Evolutionary conservation across 2,888 invertebrate species (phyloP).

Genomic region (Acanthoscelides obtectus): DNA sequence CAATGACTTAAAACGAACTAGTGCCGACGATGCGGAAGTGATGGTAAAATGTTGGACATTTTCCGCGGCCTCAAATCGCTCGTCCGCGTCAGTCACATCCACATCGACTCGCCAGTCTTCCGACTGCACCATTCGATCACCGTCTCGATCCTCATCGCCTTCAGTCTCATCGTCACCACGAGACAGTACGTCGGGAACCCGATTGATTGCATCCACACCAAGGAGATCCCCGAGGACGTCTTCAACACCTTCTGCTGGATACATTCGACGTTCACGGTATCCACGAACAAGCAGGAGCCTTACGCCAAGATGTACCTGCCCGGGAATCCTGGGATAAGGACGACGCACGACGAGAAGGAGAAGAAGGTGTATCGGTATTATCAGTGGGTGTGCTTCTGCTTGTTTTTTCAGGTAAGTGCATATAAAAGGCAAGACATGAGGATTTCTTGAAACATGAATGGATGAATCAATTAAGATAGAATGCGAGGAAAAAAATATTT

Average conservation of each 20-base stretch:
- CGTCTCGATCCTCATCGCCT: conserved; percentile 82
- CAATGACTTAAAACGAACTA: conserved; percentile 7
- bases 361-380: conserved; percentile 86
- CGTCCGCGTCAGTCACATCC: conserved; percentile 85
- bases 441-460: no score
- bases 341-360: conserved; percentile 57
- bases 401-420: conserved; percentile 89
- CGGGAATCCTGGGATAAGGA: conserved; percentile 73
- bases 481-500: no score
- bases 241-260: conserved; percentile 95
- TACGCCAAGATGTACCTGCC: conserved; percentile 61
- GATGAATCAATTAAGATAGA: background rate
- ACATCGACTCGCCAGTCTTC: conserved; percentile 87
- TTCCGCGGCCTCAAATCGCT: conserved; percentile 93
- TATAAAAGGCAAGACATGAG: no score
- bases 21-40: background rate
- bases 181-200: conserved; percentile 93
- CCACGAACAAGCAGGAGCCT: conserved; percentile 70
- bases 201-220: conserved; percentile 91
- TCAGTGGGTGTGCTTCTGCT: conserved; percentile 97
- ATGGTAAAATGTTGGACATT: conserved; percentile 81
- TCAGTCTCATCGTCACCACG: conserved; percentile 87
- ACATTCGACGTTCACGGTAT: conserved; percentile 87
- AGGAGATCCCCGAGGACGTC: conserved; percentile 87
- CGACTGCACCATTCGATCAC: conserved; percentile 88